Evolutionary conservation across 2,113 vertebrate species (phyloP).

Genomic region (Amia ocellicauda): DNA sequence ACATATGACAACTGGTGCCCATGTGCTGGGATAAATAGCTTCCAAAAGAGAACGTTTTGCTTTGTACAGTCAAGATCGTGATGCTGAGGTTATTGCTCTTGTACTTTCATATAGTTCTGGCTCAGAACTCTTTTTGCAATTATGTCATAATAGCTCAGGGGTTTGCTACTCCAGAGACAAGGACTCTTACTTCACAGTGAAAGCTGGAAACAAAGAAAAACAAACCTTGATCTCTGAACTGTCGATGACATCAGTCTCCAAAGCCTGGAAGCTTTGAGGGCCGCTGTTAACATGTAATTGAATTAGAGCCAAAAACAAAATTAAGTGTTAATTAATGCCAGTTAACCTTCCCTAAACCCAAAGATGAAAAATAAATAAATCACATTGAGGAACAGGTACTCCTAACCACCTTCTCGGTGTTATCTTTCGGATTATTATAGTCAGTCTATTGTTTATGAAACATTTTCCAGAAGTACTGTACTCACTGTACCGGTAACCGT

Average conservation of each 20-base stretch:
- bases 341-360: neutral
- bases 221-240: neutral
- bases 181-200: neutral
- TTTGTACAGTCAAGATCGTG: too few relatives aligned
- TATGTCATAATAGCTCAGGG: neutral
- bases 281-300: neutral
- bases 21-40: neutral
- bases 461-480: too few relatives aligned
- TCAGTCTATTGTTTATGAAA: too few relatives aligned
- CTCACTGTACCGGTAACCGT: too few relatives aligned
- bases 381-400: too few relatives aligned
- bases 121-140: neutral
- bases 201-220: neutral
- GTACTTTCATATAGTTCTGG: too few relatives aligned
- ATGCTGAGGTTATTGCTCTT: too few relatives aligned
- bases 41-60: too few relatives aligned
- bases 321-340: neutral
- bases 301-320: neutral
- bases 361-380: neutral
- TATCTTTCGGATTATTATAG: too few relatives aligned
- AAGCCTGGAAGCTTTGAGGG: neutral
- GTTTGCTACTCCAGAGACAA: neutral
- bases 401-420: too few relatives aligned
- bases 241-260: neutral
- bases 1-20: too few relatives aligned